Base-by-base conservation (phyloP, 2,113 vertebrate species). In the Perognathus longimembris region DNA sequence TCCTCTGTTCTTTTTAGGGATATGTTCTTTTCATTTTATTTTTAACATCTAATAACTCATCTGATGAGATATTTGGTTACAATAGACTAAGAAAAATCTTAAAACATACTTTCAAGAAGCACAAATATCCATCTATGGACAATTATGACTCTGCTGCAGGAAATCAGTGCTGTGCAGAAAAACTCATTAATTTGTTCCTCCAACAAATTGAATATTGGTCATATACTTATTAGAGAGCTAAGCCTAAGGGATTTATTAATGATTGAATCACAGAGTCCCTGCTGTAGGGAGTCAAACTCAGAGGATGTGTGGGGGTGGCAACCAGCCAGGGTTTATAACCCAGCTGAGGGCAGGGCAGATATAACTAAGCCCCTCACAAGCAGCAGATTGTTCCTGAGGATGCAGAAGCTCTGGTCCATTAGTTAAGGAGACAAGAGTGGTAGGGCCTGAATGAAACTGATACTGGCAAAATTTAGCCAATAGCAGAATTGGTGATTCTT, bases 21-120 rank as follows among this genome's bases (percentile, higher is more conserved):
- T 45, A 11, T 45, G 45, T 45, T 12, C 45, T 45, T 45, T 45
- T 12, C 12, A 45, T 45, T 45, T 45, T 61, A 77, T 5, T 93
- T 89, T 66, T 45, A 45, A 81, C 21, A 79, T 66, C 9, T 66
- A 84, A 64, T 61, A 85, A 89, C 24, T 88, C 32, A 36, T 71
- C 30, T 78, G 54, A 71, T 76, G 40, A 71, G 57, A 92, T 61
- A 18, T 59, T 91, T 94, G 45, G 36, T 86, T 90, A 91, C 89
- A 89, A 3, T 24, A 86, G 40, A 73, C 36, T 70, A 84, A 84
- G 38, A 45, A 86, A 90, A 95, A 9, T 15, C 30, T 77, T 79
- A 67, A 40, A 38, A 15, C 32, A 34, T 34, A 61, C 69, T 50
- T 82, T 24, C 34, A 80, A 88, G 57, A 21, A 20, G 32, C 12